Conservation (phyloP, 2,797 vertebrate genomes). For the Pseudochaenichthys georgianus region DNA sequence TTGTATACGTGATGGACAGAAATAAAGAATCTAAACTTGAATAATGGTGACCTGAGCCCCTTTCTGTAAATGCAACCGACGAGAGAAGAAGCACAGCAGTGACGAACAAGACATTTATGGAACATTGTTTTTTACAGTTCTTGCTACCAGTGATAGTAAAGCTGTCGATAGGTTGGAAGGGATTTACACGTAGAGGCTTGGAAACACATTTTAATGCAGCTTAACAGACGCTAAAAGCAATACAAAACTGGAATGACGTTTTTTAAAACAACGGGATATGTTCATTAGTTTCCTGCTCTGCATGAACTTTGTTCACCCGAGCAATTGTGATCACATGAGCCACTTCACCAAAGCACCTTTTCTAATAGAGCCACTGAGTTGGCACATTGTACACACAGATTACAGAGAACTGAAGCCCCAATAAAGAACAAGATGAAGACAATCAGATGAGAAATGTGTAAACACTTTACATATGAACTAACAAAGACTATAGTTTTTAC, state of each 20-base stretch:
- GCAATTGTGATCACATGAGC: too few species aligned
- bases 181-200: slow-evolving; percentile 57
- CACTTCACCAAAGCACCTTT: too few species aligned
- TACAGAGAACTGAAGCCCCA: too few species aligned
- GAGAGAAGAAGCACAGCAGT: slow-evolving; percentile 51
- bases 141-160: slow-evolving; percentile 66
- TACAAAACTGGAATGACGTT: slow-evolving; percentile 37
- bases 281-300: slow-evolving; percentile 49
- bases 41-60: slow-evolving; percentile 23
- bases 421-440: too few species aligned
- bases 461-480: too few species aligned
- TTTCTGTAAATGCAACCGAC: slow-evolving; percentile 34
- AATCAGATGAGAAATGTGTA: too few species aligned
- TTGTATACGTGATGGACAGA: slow-evolving; percentile 42
- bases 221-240: slow-evolving; percentile 10
- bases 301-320: slow-evolving; percentile 49
- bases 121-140: slow-evolving; percentile 65
- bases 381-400: too few species aligned
- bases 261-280: slow-evolving; percentile 38
- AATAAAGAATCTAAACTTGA: slow-evolving; percentile 42
- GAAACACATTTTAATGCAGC: slow-evolving; percentile 22
- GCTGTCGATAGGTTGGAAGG: slow-evolving; percentile 29
- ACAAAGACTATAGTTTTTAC: too few species aligned
- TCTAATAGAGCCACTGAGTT: too few species aligned
- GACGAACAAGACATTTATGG: slow-evolving; percentile 52